Evolutionary conservation across 2,113 vertebrate genomes (phyloP), one percentile per base, ranked within the genome.

Genomic region (Gymnorhina tibicen): DNA sequence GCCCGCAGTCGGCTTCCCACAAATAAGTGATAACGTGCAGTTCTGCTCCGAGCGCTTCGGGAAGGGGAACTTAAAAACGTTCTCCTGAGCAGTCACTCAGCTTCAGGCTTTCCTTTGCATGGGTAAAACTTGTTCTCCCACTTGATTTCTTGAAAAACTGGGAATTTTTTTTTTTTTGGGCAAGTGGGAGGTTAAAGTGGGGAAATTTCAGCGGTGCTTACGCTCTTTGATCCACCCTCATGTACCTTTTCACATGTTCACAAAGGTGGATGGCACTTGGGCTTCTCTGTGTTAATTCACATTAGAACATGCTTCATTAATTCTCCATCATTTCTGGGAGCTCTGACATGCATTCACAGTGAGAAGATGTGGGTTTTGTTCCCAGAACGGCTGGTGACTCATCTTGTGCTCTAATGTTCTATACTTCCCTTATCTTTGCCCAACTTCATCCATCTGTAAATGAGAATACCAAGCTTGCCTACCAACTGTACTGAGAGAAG

Each of bases 371-470:
- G 87, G 78, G 81, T 22, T 94, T 89, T 92, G 77, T 87, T 97
- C 91, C 89, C 84, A 93, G 93, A 81, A 93, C 0, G 11, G 52
- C 76, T 92, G 76, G 50, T 96, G 95, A 95, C 68, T 95, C 95
- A 95, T 84, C 60, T 59, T 39, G 42, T 50, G 72, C 67, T 92
- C 89, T 59, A 50, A 74, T 63, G 76, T 80, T 91, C 69, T 58
- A 63, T 74, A 78, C 68, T 91, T 75, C 80, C 60, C 86, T 74
- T 87, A 81, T 93, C 86, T 91, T 92, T 91, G 64, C 86, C 83
- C 89, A 95, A 11, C 60, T 93, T 84, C n/a, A 89, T 91, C 76
- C 76, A 84, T 93, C 92, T 84, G 91, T 90, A 91, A 92, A 91
- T 55, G 86, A 74, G 85, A 73, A 73, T 32, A 77, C 39, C 72